Evolutionary conservation across 2,113 vertebrate genomes (phyloP).

Genomic region (human (Homo sapiens)): GRCh38 chr12:3044001-3044500

Average conservation of each 20-base stretch:
- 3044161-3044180: background rate
- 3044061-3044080: background rate
- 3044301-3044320: background rate
- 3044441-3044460: background rate
- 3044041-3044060: background rate
- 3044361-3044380: background rate
- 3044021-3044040: fast-evolving
- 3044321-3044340: background rate
- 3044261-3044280: background rate
- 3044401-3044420: fast-evolving
- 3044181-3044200: background rate
- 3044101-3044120: background rate
- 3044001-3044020: background rate
- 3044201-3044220: background rate
- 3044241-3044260: background rate
- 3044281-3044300: background rate
- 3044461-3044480: background rate
- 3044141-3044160: fast-evolving
- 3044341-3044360: background rate
- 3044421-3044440: background rate
- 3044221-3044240: background rate
- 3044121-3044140: background rate
- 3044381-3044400: fast-evolving
- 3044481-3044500: background rate
- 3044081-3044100: too few relatives aligned